Conservation (phyloP, 2,113 vertebrate genomes). For the Loxodonta africana region DNA sequence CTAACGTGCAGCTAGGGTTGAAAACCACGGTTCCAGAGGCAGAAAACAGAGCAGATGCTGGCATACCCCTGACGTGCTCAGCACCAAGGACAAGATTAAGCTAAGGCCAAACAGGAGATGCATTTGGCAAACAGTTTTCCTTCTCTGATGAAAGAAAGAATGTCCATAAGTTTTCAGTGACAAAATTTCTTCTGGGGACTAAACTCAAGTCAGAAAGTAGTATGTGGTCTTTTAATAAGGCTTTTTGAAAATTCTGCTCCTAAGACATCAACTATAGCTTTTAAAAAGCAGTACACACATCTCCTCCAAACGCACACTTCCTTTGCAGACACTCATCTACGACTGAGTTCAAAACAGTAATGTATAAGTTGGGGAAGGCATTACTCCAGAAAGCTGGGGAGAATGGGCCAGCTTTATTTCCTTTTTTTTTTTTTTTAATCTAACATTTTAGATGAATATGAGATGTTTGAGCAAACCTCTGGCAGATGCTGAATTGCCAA, state of each 20-base stretch:
- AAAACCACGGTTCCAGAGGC: not conserved
- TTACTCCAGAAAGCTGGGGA: not conserved
- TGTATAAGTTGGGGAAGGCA: not conserved
- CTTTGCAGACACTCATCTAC: no score
- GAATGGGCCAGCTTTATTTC: not conserved
- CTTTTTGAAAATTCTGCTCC: not conserved
- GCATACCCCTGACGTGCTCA: rapidly evolving
- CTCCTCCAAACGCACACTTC: not conserved
- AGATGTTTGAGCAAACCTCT: slow-evolving; percentile 73
- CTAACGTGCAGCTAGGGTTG: rapidly evolving
- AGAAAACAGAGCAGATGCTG: not conserved
- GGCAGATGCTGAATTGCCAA: slow-evolving; percentile 70
- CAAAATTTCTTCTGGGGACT: not conserved
- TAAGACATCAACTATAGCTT: not conserved
- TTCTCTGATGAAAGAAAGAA: not conserved
- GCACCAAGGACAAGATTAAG: not conserved
- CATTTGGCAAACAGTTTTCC: not conserved
- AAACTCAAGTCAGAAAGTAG: not conserved
- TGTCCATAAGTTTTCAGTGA: not conserved
- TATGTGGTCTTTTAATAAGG: not conserved
- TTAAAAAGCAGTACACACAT: not conserved
- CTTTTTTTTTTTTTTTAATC: not conserved
- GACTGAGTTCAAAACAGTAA: no score
- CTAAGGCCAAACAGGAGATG: not conserved
- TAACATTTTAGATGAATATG: slow-evolving; percentile 25